Percentiles rank a stretch among this genome's conserved stretches.
Conservation (phyloP, 1,140 invertebrate genomes). For the Sycophila sp. region DNA sequence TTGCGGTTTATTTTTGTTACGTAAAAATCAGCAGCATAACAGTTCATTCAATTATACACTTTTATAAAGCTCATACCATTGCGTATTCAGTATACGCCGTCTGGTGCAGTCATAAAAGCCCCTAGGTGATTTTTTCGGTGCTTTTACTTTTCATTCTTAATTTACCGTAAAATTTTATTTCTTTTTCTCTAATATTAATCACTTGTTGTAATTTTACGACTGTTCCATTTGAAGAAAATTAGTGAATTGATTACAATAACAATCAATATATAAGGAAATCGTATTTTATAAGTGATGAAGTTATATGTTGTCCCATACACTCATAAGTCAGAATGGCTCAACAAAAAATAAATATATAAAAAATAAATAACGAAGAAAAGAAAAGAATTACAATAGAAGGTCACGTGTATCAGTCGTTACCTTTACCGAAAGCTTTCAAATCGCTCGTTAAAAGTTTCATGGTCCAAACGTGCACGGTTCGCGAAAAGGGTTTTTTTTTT, state of each 20-base stretch:
- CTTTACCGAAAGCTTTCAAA: constrained; percentile 4
- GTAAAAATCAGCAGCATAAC: constrained; percentile 37
- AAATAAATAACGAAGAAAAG: no score
- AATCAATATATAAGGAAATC: no score
- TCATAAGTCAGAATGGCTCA: no score
- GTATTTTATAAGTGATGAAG: no score
- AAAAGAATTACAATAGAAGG: no score
- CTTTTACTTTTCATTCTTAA: not conserved
- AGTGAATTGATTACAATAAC: no score
- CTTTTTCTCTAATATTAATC: no score
- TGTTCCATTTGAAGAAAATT: no score
- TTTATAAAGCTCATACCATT: constrained; percentile 47
- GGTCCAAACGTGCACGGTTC: constrained; percentile 9
- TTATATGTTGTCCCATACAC: no score
- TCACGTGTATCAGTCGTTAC: no score
- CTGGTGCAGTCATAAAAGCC: constrained; percentile 49
- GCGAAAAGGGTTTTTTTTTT: not conserved
- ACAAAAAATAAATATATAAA: no score
- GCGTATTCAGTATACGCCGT: constrained; percentile 17
- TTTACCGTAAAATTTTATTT: constrained; percentile 4
- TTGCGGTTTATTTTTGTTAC: not conserved
- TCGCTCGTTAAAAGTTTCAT: constrained; percentile 33
- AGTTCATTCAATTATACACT: constrained; percentile 53
- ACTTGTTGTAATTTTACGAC: no score
- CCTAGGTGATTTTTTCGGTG: constrained; percentile 12